A percentile compares a stretch with the other conserved stretches of the same genome.
phyloP scores from a whole-genome alignment of 2,797 vertebrate genomes.

The Mionectes olivaceus region DNA sequence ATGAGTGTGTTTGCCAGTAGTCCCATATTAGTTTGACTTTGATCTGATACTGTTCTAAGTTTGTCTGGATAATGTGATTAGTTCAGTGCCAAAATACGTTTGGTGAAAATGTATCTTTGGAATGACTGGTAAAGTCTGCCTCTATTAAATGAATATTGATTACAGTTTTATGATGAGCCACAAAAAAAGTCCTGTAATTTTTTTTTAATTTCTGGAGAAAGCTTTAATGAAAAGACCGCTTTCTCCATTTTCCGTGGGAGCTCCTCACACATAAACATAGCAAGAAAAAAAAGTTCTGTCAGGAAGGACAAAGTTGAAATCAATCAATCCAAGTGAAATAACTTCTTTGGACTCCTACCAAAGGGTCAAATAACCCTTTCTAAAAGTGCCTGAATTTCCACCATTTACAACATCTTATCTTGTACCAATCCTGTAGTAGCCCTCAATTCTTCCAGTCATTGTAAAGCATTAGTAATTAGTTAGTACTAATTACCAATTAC shows the following conservation, averaged over 20 bases:
- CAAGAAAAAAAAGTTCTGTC: not conserved
- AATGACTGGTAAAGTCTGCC: not conserved
- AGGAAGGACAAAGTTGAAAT: not conserved
- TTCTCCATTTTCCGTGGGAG: not conserved
- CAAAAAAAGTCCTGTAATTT: not conserved
- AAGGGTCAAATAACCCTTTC: not conserved
- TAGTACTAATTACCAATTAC: not conserved
- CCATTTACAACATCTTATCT: not conserved
- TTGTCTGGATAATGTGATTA: not conserved
- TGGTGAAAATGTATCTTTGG: not conserved
- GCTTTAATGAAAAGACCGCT: rapidly evolving
- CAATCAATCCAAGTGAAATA: not conserved
- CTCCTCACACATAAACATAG: not conserved
- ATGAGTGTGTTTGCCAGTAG: not conserved
- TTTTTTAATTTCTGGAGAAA: not conserved
- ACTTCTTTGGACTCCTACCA: not conserved
- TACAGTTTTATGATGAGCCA: not conserved
- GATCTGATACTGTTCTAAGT: not conserved
- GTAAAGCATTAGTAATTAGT: not conserved
- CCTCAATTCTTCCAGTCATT: not conserved
- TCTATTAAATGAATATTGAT: not conserved
- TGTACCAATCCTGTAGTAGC: not conserved
- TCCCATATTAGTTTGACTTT: not conserved
- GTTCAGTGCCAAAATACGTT: not conserved
- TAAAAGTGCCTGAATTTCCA: not conserved